Percentiles rank a stretch among this genome's conserved stretches.
phyloP scores from a whole-genome alignment of 2,113 vertebrate species.

The Gnathonemus longibarbis region DNA sequence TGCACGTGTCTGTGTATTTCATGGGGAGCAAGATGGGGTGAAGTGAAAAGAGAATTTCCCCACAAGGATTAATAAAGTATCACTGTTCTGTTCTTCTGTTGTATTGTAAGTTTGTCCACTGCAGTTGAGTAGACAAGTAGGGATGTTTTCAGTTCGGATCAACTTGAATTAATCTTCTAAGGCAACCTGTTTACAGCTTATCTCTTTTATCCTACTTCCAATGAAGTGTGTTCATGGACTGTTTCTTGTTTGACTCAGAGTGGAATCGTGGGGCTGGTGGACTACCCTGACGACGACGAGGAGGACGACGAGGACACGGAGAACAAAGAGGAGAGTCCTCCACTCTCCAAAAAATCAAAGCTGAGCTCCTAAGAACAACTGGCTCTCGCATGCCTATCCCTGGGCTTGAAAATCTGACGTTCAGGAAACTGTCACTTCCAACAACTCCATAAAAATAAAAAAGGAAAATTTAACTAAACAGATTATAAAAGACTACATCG shows the following conservation, averaged over 20 bases:
- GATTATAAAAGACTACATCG: slow-evolving; percentile 3
- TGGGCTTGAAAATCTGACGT: background rate
- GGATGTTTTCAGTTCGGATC: background rate
- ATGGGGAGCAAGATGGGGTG: background rate
- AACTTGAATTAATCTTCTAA: no score
- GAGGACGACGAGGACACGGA: slow-evolving; percentile 72
- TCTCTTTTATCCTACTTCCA: background rate
- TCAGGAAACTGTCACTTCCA: slow-evolving; percentile 18
- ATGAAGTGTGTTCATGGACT: background rate
- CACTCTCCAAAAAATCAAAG: slow-evolving; percentile 91
- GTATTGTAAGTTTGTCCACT: background rate
- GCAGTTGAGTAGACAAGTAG: background rate
- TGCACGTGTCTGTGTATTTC: background rate
- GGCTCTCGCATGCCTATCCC: background rate
- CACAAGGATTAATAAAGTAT: background rate
- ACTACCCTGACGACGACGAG: slow-evolving; percentile 97
- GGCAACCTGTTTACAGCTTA: background rate
- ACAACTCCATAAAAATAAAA: background rate
- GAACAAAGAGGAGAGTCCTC: slow-evolving; percentile 80
- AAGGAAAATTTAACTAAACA: background rate
- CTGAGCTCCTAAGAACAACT: slow-evolving; percentile 76
- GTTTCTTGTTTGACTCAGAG: slow-evolving; percentile 58
- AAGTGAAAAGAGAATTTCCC: background rate
- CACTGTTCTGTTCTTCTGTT: background rate
- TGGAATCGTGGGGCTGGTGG: slow-evolving; percentile 90